These are phyloP conservation scores for Cyprinodon tularosa DNA, from an alignment of 2,113 vertebrate species.

Conservation along the genomic window DNA sequence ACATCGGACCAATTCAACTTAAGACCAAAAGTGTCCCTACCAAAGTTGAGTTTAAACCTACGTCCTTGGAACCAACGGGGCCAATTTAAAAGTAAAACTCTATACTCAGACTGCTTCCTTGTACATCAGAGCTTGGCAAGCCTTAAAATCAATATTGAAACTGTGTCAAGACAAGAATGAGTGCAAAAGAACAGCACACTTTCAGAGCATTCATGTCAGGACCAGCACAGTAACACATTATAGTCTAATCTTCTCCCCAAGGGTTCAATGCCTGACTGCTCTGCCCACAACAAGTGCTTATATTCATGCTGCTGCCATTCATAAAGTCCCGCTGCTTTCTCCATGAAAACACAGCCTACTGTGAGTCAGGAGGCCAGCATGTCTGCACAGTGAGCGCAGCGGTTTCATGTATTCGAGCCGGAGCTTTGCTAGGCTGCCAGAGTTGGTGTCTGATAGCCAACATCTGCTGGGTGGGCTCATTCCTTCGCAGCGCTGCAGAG, in stretches of 20 bases:
- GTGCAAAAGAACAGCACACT: not conserved
- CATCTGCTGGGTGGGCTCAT: slow-evolving; percentile 62
- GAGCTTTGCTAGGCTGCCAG: slow-evolving; percentile 12
- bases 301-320: slow-evolving; percentile 2
- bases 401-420: slow-evolving; percentile 15
- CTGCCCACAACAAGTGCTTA: slow-evolving; percentile 14
- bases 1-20: no score
- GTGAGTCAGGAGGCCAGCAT: slow-evolving; percentile 30
- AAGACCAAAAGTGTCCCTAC: no score
- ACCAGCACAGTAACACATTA: slow-evolving; percentile 15
- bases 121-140: not conserved
- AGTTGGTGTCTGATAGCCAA: slow-evolving; percentile 59
- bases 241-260: slow-evolving; percentile 13
- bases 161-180: not conserved
- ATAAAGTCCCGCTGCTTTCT: slow-evolving; percentile 20
- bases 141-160: not conserved
- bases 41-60: no score
- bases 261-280: not conserved
- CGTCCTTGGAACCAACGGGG: no score
- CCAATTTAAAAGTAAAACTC: not conserved
- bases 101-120: not conserved
- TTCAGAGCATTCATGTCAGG: slow-evolving; percentile 7
- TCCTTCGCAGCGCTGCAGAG: slow-evolving; percentile 31
- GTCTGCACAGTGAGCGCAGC: slow-evolving; percentile 9
- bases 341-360: not conserved